phyloP scores from a whole-genome alignment of 2,888 invertebrate species.

The Patella caerulea region DNA sequence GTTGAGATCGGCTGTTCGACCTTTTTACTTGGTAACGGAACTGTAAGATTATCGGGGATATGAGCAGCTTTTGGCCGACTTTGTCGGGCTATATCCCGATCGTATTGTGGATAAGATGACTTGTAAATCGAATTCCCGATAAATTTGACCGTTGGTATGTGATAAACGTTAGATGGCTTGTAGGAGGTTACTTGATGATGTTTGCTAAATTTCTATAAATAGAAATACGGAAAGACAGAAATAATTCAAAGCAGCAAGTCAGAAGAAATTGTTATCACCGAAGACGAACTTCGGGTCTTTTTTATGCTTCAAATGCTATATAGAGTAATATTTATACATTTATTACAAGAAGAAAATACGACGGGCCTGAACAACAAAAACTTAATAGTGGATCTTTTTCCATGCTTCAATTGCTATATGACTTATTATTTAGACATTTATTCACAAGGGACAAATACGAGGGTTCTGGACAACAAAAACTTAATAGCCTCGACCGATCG shows the following conservation, averaged over 20 bases:
- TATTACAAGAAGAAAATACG: not conserved
- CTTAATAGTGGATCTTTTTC: no score
- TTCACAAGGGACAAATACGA: not conserved
- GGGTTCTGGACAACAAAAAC: no score
- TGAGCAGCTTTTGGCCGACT: conserved; percentile 1
- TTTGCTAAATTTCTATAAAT: not conserved
- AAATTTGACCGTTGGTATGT: not conserved
- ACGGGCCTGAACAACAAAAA: no score
- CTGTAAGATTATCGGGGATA: not conserved
- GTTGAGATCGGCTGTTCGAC: not conserved
- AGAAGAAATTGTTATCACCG: not conserved
- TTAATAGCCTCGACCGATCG: no score
- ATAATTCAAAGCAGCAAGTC: not conserved
- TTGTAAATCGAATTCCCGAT: conserved; percentile 11
- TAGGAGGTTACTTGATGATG: not conserved
- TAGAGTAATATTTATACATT: no score
- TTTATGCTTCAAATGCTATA: no score
- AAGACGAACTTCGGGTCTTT: no score
- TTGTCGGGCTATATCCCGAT: not conserved
- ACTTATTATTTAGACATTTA: not conserved
- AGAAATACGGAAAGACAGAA: not conserved
- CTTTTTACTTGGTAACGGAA: not conserved
- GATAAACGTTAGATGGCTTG: not conserved
- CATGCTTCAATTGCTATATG: no score
- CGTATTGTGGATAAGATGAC: conserved; percentile 12